These are phyloP conservation scores for Limnodromus scolopaceus DNA, from an alignment of 2,797 vertebrate genomes.

Conservation along the genomic window DNA sequence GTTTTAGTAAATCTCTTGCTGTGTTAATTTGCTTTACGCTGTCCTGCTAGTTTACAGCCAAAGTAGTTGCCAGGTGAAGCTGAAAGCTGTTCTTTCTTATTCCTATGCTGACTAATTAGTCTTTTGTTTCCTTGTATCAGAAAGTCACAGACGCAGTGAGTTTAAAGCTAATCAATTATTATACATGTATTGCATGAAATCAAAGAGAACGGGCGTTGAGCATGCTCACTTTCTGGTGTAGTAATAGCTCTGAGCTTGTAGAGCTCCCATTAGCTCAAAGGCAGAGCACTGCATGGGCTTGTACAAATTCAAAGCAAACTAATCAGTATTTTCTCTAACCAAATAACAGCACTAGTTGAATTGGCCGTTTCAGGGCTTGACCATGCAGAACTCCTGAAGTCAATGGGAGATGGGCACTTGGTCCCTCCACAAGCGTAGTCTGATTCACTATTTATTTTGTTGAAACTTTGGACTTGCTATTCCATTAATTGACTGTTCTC, in stretches of 20 bases:
- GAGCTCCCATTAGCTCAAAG: slow-evolving; percentile 48
- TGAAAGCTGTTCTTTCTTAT: slow-evolving; percentile 41
- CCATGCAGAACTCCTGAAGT: slow-evolving; percentile 44
- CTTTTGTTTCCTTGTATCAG: slow-evolving; percentile 66
- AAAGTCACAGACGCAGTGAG: slow-evolving; percentile 67
- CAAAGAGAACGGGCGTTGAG: slow-evolving; percentile 16
- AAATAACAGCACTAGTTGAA: not conserved
- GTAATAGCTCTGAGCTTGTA: slow-evolving; percentile 31
- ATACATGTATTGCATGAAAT: slow-evolving; percentile 53
- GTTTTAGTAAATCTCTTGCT: slow-evolving; percentile 27
- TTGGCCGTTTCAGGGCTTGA: not conserved
- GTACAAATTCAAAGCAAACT: not conserved
- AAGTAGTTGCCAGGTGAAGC: slow-evolving; percentile 40
- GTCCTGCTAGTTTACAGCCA: not conserved
- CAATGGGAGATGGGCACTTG: slow-evolving; percentile 16
- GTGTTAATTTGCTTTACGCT: slow-evolving; percentile 21
- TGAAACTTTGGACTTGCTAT: slow-evolving; percentile 37
- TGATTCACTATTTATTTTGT: slow-evolving; percentile 50
- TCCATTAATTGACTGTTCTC: slow-evolving; percentile 79
- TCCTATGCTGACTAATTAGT: slow-evolving; percentile 54
- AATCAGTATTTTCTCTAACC: not conserved
- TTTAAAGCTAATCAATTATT: slow-evolving; percentile 61
- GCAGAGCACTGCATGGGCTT: slow-evolving; percentile 31
- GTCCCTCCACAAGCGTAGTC: slow-evolving; percentile 31
- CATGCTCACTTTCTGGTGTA: slow-evolving; percentile 57